phyloP scores from a whole-genome alignment of 2,888 invertebrate genomes.

The Heliconius ethilla region DNA sequence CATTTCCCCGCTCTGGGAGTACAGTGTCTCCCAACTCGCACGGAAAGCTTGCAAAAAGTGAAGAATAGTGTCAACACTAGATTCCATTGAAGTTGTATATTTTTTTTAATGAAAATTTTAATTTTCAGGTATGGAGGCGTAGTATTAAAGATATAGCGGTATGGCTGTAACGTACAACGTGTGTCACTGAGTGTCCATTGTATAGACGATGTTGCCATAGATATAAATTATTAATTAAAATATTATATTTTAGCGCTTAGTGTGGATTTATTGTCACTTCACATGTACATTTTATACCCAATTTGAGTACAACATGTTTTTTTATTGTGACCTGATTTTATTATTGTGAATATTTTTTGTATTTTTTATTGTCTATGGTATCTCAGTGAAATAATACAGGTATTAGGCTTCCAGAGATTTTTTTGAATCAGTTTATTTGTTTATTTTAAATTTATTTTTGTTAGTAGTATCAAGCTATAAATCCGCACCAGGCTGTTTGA shows the following conservation, averaged over 20 bases:
- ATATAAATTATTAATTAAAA: constrained; percentile 45
- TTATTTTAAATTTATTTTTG: neutral
- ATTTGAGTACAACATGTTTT: constrained; percentile 9
- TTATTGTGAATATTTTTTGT: neutral
- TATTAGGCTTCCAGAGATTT: constrained; percentile 12
- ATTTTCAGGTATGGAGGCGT: constrained; percentile 16
- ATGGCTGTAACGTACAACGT: constrained; percentile 55
- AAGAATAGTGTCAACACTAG: neutral
- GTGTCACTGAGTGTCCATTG: constrained; percentile 53
- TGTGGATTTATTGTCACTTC: constrained; percentile 43
- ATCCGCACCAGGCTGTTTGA: constrained; percentile 36
- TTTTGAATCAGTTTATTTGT: neutral
- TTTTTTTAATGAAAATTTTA: neutral
- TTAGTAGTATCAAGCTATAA: constrained; percentile 14
- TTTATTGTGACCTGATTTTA: constrained; percentile 20
- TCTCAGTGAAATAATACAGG: constrained; percentile 10
- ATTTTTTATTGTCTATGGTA: neutral
- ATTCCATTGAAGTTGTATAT: neutral
- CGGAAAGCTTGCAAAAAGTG: too few relatives aligned
- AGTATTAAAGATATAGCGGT: constrained; percentile 33
- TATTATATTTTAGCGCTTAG: constrained; percentile 44
- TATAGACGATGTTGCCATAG: constrained; percentile 71
- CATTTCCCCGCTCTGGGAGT: too few relatives aligned
- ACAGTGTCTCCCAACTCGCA: too few relatives aligned
- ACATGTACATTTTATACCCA: neutral